Base-by-base conservation (phyloP, 37 sponge, comb jelly and placozoan species). In the Theonella swinhoei region DNA sequence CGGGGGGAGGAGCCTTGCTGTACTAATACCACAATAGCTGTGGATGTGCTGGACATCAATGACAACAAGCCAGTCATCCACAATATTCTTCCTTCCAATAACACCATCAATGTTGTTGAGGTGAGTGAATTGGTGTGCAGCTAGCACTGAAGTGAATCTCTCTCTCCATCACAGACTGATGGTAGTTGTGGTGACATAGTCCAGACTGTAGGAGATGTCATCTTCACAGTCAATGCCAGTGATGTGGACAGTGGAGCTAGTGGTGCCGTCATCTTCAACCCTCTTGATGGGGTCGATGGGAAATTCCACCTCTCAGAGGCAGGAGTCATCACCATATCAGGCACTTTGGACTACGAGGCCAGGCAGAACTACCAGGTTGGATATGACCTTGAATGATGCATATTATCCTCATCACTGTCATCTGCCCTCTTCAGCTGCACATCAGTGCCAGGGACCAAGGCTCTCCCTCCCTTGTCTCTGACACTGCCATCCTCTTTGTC, bases 191-290 rank as follows among this genome's bases (percentile, higher is more conserved):
- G 2, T 25, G 54, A 33, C 1, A 69, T 1, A 3, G 35, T 69
- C 2, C 70, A 28, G 70, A 22, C 20, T 31, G 30, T 47, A 17
- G 54, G 54, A 47, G 54, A 47, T 47, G 54, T 47, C 1, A 41
- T 89, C 2, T 89, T 62, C 63, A 36, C 24, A 1, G 79, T 81
- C 24, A 71, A 74, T 42, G 89, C 89, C 14, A 83, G 73, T 1
- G 89, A 89, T 89, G 36, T 20, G 3, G 88, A 88, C 62, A 31
- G 39, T n/a, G 89, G 82, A 22, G 23, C 37, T n/a, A 83, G 78
- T 83, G 89, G 62, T 22, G 34, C 38, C 1, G 17, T 89, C 7
- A 19, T 22, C 20, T 89, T 42, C 79, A 32, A 39, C 1, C 60
- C 40, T 42, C 4, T 39, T 20, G 32, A 37, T 38, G 39, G 29